Conservation (phyloP, 2,888 invertebrate species). For the Caenorhabditis angaria region DNA sequence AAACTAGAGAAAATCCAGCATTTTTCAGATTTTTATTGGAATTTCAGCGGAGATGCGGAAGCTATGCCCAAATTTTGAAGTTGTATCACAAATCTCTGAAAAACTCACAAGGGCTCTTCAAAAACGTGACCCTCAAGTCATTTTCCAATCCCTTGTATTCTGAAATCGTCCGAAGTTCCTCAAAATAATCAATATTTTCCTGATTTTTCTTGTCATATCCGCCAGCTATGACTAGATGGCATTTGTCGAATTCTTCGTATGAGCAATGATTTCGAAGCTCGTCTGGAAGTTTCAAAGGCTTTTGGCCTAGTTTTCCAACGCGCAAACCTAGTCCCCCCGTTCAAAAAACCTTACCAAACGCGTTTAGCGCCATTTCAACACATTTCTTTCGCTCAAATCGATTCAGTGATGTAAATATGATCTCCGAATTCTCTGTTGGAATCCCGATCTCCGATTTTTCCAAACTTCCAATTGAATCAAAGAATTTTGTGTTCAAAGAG, state of each 20-base stretch:
- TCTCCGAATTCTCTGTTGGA: constrained; percentile 60
- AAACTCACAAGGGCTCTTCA: constrained; percentile 50
- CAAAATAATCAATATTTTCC: constrained; percentile 86
- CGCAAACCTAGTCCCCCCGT: neutral
- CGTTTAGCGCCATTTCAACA: constrained; percentile 84
- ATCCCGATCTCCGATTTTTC: constrained; percentile 10
- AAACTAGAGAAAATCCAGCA: too few relatives aligned
- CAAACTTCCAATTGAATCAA: constrained; percentile 61
- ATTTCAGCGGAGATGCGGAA: too few relatives aligned
- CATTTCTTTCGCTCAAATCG: constrained; percentile 97
- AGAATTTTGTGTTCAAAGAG: constrained; percentile 83
- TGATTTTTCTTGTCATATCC: constrained; percentile 89
- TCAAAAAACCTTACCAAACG: constrained; percentile 78
- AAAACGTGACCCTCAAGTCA: constrained; percentile 71
- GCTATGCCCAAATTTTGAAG: too few relatives aligned
- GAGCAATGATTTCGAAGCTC: constrained; percentile 41
- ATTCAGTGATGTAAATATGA: constrained; percentile 89
- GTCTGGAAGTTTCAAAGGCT: constrained; percentile 49
- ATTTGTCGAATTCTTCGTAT: constrained; percentile 63
- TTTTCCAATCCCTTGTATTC: neutral
- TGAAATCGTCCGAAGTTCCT: constrained; percentile 78
- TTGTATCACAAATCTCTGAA: too few relatives aligned
- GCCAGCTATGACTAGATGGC: constrained; percentile 91
- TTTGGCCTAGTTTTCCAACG: neutral
- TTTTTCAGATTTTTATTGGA: too few relatives aligned